Evolutionary conservation across 2,113 vertebrate genomes (phyloP), one percentile per base, ranked within the genome.

Genomic region (Etheostoma spectabile): DNA sequence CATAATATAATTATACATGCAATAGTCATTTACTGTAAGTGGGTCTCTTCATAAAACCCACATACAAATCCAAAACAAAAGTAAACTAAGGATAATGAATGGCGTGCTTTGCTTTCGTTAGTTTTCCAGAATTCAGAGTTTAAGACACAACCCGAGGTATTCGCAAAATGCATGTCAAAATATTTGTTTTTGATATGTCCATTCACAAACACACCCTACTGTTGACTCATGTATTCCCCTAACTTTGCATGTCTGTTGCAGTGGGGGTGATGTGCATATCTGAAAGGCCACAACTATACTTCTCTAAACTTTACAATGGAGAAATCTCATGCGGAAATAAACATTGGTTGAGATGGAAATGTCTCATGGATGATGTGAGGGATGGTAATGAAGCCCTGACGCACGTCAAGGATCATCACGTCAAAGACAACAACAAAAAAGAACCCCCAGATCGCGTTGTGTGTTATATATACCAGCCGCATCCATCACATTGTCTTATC

Each of bases 1-100:
- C 11, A 42, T 11, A 42, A 42, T 42, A 42, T 42, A 42, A 42
- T 88, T 59, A 80, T 46, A 70, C 38, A 78, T 88, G 82, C 69
- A 64, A 57, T 80, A 70, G 81, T 72, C 42, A 77, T 89, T 89
- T 74, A 80, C 68, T 62, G 27, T 84, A 86, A 87, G 84, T 80
- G 69, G 21, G 12, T 51, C 77, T 73, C 35, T 77, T 77, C 22
- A 42, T 64, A 76, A 90, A 85, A 69, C 21, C 49, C 51, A 42
- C 53, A 35, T 61, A 63, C 42, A 78, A 69, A 57, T 74, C 63
- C 42, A 16, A 80, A 74, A 45, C 53, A 35, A 56, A 67, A 61
- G 22, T 33, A 68, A 81, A 73, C 56, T 59, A 53, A 14, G 13
- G 6, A 65, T 16, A 18, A 71, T 82, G 49, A 64, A 61, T 42